phyloP scores from a whole-genome alignment of 1,140 invertebrate species.

The Teleopsis dalmanni region DNA sequence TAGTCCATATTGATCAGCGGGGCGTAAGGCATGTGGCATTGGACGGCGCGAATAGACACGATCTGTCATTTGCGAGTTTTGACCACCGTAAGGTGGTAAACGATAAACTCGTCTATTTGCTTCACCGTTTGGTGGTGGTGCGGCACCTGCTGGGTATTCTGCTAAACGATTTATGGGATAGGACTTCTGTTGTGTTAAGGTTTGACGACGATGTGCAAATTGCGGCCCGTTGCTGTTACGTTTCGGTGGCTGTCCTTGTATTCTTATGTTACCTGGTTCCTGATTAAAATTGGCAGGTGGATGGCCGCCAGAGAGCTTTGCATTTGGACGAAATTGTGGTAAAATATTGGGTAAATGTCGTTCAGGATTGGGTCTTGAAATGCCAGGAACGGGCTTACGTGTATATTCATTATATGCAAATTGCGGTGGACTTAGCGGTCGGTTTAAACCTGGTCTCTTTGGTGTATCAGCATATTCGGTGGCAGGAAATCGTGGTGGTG shows the following conservation, averaged over 20 bases:
- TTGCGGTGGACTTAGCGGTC: conserved; percentile 14
- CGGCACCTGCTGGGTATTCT: conserved; percentile 16
- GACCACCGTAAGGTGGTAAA: conserved; percentile 23
- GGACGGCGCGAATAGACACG: conserved; percentile 22
- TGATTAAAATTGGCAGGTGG: conserved; percentile 34
- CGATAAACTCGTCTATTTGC: conserved; percentile 36
- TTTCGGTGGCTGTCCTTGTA: conserved; percentile 32
- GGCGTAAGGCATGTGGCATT: conserved; percentile 2
- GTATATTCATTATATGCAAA: conserved; percentile 40
- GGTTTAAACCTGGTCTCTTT: conserved; percentile 7
- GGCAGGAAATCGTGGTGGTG: conserved; percentile 28
- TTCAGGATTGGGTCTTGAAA: conserved; percentile 43
- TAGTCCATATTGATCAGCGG: conserved; percentile 18
- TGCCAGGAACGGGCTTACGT: conserved; percentile 39
- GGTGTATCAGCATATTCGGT: conserved; percentile 8
- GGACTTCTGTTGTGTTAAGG: conserved; percentile 19
- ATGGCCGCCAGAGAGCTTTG: conserved; percentile 52
- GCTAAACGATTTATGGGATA: conserved; percentile 34
- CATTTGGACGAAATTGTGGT: conserved; percentile 63
- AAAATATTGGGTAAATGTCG: conserved; percentile 58
- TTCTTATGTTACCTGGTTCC: conserved; percentile 35
- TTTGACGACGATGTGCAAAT: conserved; percentile 26
- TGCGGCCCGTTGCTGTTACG: conserved; percentile 32
- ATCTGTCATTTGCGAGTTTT: conserved; percentile 24
- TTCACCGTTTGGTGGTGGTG: conserved; percentile 15